phyloP scores from a whole-genome alignment of 2,113 vertebrate genomes.

The Mola mola region DNA sequence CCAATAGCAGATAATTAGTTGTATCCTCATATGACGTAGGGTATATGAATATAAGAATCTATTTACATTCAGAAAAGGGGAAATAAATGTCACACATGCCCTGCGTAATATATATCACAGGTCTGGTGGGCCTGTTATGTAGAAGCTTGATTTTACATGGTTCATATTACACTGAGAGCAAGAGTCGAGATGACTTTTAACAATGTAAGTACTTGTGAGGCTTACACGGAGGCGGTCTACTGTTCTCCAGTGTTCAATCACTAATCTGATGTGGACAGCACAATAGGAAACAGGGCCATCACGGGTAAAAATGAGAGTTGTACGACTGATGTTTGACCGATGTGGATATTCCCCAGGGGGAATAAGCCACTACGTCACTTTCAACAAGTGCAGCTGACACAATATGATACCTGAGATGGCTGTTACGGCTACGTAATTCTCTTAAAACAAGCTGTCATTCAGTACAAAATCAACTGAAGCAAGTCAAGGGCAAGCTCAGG shows the following conservation, averaged over 20 bases:
- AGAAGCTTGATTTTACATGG: slow-evolving; percentile 22
- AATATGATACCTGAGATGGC: slow-evolving; percentile 61
- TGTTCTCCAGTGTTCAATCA: slow-evolving; percentile 74
- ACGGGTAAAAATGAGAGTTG: slow-evolving; percentile 76
- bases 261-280: slow-evolving; percentile 75
- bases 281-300: slow-evolving; percentile 77
- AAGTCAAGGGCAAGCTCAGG: slow-evolving; percentile 74
- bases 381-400: slow-evolving; percentile 73
- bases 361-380: slow-evolving; percentile 79
- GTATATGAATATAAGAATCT: not conserved
- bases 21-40: slow-evolving; percentile 11
- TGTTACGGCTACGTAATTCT: slow-evolving; percentile 80
- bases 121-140: slow-evolving; percentile 1
- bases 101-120: not conserved
- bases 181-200: slow-evolving; percentile 49
- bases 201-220: slow-evolving; percentile 55
- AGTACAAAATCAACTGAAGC: slow-evolving; percentile 68
- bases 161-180: slow-evolving; percentile 35
- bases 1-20: slow-evolving; percentile 27
- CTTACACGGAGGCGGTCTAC: slow-evolving; percentile 64
- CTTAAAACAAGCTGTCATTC: slow-evolving; percentile 77
- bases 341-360: slow-evolving; percentile 73
- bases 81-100: not conserved
- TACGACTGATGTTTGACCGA: slow-evolving; percentile 78
- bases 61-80: slow-evolving; percentile 10